Percentiles rank a stretch among this genome's conserved stretches.
phyloP scores from a whole-genome alignment of 35 echinoderm and acorn worm genomes.

The Ophiothrix spiculata region DNA sequence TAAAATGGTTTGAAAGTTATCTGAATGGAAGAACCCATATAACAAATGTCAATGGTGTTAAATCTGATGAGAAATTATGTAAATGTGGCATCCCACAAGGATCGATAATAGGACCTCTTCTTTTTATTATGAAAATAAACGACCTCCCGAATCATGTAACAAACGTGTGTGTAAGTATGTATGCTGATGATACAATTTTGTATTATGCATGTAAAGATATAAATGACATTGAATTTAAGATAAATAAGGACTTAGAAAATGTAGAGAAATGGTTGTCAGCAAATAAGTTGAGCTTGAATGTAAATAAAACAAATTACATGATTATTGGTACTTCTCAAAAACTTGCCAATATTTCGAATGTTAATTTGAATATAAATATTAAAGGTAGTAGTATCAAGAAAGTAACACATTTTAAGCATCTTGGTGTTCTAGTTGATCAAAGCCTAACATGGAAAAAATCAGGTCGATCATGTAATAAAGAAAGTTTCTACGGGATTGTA shows the following conservation, averaged over 20 bases:
- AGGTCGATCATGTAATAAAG: background rate
- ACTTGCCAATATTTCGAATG: background rate
- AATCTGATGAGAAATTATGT: background rate
- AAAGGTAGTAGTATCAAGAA: background rate
- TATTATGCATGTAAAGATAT: background rate
- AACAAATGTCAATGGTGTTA: background rate
- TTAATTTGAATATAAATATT: background rate
- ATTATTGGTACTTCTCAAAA: background rate
- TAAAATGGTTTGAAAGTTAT: conserved; percentile 22
- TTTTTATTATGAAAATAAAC: background rate
- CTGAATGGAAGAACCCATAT: background rate
- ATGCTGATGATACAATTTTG: background rate
- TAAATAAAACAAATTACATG: background rate
- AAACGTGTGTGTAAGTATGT: background rate
- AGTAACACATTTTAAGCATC: background rate
- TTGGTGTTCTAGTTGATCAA: background rate
- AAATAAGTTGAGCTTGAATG: background rate
- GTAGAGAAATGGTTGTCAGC: background rate
- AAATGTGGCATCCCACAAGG: conserved; percentile 10
- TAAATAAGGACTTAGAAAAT: background rate
- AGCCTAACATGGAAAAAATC: background rate
- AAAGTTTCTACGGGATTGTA: background rate
- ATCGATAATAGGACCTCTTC: background rate
- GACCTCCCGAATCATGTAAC: background rate
- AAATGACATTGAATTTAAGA: background rate